These are phyloP conservation scores for Tetragonula carbonaria DNA, from an alignment of 2,888 invertebrate genomes.

Conservation along the genomic window DNA sequence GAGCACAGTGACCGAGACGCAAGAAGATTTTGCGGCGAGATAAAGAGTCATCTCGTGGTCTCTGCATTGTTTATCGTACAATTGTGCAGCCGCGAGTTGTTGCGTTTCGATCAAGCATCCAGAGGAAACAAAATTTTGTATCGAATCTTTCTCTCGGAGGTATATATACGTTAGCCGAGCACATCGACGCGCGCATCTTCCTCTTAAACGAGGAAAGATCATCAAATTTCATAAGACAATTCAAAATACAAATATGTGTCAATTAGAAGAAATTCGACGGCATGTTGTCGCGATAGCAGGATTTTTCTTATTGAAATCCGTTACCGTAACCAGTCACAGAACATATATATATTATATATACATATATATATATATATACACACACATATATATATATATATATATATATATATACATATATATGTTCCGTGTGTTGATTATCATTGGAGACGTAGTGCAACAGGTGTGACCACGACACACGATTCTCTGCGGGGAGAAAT, in stretches of 20 bases:
- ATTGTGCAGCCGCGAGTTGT: neutral
- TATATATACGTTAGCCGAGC: neutral
- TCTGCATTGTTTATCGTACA: slow-evolving; percentile 39
- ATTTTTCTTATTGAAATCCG: slow-evolving; percentile 37
- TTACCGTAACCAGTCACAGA: slow-evolving; percentile 36
- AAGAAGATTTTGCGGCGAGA: neutral
- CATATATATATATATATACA: too few relatives aligned
- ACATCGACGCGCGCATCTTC: slow-evolving; percentile 13
- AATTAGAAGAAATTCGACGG: neutral
- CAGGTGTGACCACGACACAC: slow-evolving; percentile 62
- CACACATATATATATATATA: neutral
- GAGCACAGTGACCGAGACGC: neutral
- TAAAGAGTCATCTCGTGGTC: neutral
- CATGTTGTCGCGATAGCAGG: slow-evolving; percentile 15
- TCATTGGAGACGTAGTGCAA: slow-evolving; percentile 58
- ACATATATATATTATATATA: neutral
- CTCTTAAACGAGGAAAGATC: slow-evolving; percentile 3
- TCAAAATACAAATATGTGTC: neutral
- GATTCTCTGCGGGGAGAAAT: slow-evolving; percentile 50
- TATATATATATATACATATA: neutral
- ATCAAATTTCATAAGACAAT: neutral
- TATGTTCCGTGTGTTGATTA: slow-evolving; percentile 43
- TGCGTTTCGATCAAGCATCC: neutral
- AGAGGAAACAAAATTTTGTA: slow-evolving; percentile 10
- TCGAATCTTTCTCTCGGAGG: neutral